Conservation (phyloP, 2,113 vertebrate species). For the Phrynocephalus versicolor region DNA sequence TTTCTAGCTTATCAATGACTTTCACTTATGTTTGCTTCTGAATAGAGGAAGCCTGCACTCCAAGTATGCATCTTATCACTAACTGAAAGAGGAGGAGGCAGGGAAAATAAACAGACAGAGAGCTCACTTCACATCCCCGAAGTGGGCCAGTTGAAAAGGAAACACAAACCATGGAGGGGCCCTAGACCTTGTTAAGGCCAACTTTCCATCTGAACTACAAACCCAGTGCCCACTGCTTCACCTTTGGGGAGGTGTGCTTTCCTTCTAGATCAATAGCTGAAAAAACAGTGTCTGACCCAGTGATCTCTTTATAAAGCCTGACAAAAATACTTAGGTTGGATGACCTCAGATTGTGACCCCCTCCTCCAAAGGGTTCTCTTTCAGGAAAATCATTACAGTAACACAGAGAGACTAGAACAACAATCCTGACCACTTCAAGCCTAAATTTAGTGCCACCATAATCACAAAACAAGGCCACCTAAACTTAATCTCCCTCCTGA, state of each 20-base stretch:
- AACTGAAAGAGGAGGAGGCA: background rate
- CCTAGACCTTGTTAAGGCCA: background rate
- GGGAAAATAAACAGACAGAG: background rate
- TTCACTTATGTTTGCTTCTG: background rate
- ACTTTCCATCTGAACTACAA: background rate
- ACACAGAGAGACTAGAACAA: background rate
- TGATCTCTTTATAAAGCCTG: slow-evolving; percentile 18
- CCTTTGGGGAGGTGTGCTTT: background rate
- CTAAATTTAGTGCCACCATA: background rate
- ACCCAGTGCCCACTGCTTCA: background rate
- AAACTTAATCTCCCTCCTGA: no score
- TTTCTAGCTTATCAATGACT: background rate
- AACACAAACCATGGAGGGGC: background rate
- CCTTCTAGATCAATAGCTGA: background rate
- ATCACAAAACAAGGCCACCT: no score
- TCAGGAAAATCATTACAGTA: slow-evolving; percentile 2
- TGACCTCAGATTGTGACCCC: background rate
- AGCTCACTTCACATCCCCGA: background rate
- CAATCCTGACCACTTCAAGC: background rate
- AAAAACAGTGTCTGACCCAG: background rate
- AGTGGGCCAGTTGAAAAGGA: background rate
- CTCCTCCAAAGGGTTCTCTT: background rate
- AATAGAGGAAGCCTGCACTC: background rate
- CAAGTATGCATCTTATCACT: background rate
- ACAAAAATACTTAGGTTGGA: background rate